These are phyloP conservation scores for Osmerus eperlanus DNA, from an alignment of 2,113 vertebrate species.

Conservation along the genomic window DNA sequence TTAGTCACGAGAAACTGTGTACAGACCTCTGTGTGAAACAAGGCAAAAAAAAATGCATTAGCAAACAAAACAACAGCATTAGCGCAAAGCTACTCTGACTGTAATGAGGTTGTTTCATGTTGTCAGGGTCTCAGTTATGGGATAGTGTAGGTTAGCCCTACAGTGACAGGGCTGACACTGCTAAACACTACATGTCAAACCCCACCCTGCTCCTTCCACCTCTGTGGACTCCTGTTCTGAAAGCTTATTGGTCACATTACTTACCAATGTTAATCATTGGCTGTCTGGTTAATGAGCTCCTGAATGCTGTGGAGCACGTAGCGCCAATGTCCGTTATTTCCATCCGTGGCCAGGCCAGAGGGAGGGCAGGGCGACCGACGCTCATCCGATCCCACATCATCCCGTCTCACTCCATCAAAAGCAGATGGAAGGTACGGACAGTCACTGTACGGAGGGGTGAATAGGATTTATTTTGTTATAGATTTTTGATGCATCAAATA, in stretches of 20 bases:
- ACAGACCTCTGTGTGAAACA: conserved; percentile 6
- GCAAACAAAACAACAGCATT: not conserved
- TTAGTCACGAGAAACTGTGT: not conserved
- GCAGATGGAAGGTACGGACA: too few relatives aligned
- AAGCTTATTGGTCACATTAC: too few relatives aligned
- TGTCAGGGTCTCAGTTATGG: not conserved
- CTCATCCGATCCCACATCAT: too few relatives aligned
- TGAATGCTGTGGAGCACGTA: not conserved
- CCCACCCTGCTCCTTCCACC: not conserved
- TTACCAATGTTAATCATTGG: too few relatives aligned
- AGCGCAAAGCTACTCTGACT: not conserved
- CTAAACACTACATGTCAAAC: not conserved
- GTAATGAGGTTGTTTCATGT: conserved; percentile 5
- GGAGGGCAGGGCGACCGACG: too few relatives aligned
- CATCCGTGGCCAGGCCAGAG: not conserved
- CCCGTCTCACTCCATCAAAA: too few relatives aligned
- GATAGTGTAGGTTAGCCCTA: not conserved
- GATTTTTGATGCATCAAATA: too few relatives aligned
- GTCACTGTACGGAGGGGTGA: too few relatives aligned
- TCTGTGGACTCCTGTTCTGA: too few relatives aligned
- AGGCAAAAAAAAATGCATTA: not conserved
- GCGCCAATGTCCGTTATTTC: not conserved
- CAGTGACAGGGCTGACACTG: not conserved
- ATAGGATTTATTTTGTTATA: too few relatives aligned
- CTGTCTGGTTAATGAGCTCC: conserved; percentile 3